Percentiles rank a stretch among this genome's conserved stretches.
These are phyloP conservation scores for Corythoichthys haematopterus DNA, from an alignment of 2,113 vertebrate species.

Conservation along the genomic window DNA sequence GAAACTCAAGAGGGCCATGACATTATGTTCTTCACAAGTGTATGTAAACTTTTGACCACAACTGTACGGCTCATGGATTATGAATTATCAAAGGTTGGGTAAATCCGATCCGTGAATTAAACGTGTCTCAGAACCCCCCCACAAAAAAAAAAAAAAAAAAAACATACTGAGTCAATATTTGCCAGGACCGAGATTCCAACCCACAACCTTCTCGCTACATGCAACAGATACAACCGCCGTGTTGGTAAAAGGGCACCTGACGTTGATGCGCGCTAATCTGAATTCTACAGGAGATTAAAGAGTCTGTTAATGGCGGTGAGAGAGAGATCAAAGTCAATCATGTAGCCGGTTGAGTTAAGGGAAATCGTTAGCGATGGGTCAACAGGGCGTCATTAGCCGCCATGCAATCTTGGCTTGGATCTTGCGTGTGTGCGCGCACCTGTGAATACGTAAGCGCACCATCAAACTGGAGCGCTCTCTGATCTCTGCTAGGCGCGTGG, in stretches of 20 bases:
- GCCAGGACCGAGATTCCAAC: not conserved
- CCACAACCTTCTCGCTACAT: not conserved
- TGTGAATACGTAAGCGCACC: constrained; percentile 29
- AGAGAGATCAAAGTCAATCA: constrained; percentile 65
- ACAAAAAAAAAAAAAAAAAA: too few relatives aligned
- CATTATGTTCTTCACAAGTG: too few relatives aligned
- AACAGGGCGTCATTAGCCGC: constrained; percentile 57
- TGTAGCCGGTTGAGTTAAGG: constrained; percentile 43
- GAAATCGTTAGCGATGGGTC: constrained; percentile 62
- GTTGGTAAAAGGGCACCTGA: not conserved
- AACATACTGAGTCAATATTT: too few relatives aligned
- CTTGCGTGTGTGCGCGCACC: constrained; percentile 1
- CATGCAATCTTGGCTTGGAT: constrained; percentile 32
- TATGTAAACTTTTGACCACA: too few relatives aligned
- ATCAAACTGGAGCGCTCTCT: constrained; percentile 25
- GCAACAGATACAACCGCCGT: not conserved
- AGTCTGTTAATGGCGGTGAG: constrained; percentile 47
- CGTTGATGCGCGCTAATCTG: constrained; percentile 20
- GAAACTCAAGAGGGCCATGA: too few relatives aligned
- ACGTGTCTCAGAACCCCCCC: too few relatives aligned
- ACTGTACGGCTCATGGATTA: too few relatives aligned
- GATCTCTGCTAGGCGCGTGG: constrained; percentile 51
- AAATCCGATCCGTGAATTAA: too few relatives aligned
- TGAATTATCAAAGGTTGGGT: too few relatives aligned
- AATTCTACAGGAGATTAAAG: constrained; percentile 51